These are phyloP conservation scores for Apamea epomidion DNA, from an alignment of 2,888 invertebrate species.

Conservation along the genomic window DNA sequence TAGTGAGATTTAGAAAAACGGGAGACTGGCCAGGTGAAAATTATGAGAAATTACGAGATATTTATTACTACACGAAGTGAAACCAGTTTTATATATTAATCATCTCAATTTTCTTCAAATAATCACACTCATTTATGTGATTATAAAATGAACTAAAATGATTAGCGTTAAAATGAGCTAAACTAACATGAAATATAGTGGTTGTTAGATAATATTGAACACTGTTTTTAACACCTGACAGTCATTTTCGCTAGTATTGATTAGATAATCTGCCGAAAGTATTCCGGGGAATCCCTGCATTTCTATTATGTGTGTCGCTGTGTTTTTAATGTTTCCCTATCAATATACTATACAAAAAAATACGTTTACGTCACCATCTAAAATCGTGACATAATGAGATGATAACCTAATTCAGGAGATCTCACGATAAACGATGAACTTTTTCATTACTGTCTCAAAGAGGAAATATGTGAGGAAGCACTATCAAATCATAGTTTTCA, in stretches of 20 bases:
- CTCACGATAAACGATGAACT: not conserved
- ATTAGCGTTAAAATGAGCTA: too few relatives aligned
- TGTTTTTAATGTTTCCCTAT: not conserved
- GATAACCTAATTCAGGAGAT: not conserved
- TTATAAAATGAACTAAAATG: too few relatives aligned
- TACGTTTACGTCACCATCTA: not conserved
- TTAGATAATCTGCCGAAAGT: not conserved
- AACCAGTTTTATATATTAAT: not conserved
- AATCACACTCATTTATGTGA: not conserved
- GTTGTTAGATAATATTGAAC: not conserved
- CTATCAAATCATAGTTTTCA: constrained; percentile 14
- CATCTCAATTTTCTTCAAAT: not conserved
- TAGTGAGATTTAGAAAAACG: not conserved
- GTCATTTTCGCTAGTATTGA: not conserved
- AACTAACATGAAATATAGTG: not conserved
- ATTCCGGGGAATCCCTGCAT: too few relatives aligned
- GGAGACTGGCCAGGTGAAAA: too few relatives aligned
- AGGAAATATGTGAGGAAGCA: not conserved
- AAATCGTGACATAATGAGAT: not conserved
- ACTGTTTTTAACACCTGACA: not conserved
- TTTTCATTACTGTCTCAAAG: not conserved
- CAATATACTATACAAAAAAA: not conserved
- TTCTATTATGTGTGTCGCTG: too few relatives aligned
- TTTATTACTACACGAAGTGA: not conserved
- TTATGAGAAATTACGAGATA: not conserved